A percentile compares a stretch with the other conserved stretches of the same genome.
Evolutionary conservation across 2,797 vertebrate species (phyloP).

Genomic region (Threskiornis aethiopicus): DNA sequence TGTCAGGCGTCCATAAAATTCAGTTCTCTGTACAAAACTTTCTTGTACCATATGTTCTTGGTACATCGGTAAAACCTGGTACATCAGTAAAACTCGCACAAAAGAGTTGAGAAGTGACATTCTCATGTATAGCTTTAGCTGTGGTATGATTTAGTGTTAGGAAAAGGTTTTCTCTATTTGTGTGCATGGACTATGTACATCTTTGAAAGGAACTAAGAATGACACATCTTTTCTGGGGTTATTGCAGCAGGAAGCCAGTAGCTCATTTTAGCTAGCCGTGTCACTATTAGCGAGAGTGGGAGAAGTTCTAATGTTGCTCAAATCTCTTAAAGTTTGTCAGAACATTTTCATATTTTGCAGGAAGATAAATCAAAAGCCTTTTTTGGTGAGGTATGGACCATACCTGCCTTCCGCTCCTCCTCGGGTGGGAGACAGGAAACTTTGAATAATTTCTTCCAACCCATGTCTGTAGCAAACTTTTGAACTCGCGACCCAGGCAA

Average conservation of each 20-base stretch:
- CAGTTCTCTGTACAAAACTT: background rate
- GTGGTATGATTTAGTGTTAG: background rate
- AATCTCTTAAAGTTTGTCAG: background rate
- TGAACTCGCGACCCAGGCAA: background rate
- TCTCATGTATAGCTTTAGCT: background rate
- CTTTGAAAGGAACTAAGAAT: background rate
- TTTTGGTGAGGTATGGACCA: background rate
- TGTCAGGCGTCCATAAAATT: background rate
- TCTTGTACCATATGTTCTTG: background rate
- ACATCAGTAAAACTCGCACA: background rate
- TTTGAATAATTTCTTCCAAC: background rate
- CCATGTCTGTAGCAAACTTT: background rate
- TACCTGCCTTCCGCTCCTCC: background rate
- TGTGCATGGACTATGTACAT: accelerated
- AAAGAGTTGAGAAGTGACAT: background rate
- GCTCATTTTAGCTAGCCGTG: background rate
- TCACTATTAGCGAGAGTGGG: background rate
- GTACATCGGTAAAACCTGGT: background rate
- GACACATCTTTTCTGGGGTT: background rate
- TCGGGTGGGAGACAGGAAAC: background rate
- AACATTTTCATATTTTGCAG: background rate
- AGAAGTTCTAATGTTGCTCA: background rate
- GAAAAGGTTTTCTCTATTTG: background rate
- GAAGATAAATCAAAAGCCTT: background rate
- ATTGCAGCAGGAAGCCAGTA: background rate